Base-by-base conservation (phyloP, 2,888 invertebrate genomes). In the Danaus chrysippus region DNA sequence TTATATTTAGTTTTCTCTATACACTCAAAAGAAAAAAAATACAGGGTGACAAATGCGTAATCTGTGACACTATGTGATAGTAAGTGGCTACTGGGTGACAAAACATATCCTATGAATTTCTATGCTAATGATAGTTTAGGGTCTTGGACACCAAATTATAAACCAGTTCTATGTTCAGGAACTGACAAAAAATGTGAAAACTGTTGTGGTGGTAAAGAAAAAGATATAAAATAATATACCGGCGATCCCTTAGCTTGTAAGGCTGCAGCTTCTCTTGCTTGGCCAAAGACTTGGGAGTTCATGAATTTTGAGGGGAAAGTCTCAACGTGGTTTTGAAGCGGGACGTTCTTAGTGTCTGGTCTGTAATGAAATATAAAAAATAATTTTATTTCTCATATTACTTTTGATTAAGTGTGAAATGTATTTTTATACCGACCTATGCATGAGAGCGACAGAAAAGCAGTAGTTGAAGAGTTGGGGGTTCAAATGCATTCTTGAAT, bases 141-240 rank as follows among this genome's bases (percentile, higher is more conserved):
- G 0, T 95, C 97, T 0, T 99, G 99, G 99, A 99, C 99, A 12
- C 99, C 99, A 9, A 99, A 99, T 85, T 95, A 98, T 77, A 96
- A 95, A 75, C 94, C 95, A 19, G 76, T 88, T 43, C 84, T 92
- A 11, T 93, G 93, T 74, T 81, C 92, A 15, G 92, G 91, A 58
- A 86, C 92, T 74, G 92, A 93, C 74, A 92, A 93, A 76, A 93
- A 93, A 82, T 95, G 95, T 90, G 92, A 92, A 70, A 92, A 93
- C 67, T 91, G 90, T 71, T 88, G 91, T 72, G 83, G 82, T 44
- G 78, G 78, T 10, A 87, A 83, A 69, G 74, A 72, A 44, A 82
- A 80, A 59, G 56, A 58, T 42, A 63, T 44, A 42, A 59, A 73
- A 56, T 55, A 66, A 77, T 79, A 81, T 76, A 89, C 87, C 3